Conservation (phyloP, 2,888 invertebrate genomes). For the Agrochola macilenta region DNA sequence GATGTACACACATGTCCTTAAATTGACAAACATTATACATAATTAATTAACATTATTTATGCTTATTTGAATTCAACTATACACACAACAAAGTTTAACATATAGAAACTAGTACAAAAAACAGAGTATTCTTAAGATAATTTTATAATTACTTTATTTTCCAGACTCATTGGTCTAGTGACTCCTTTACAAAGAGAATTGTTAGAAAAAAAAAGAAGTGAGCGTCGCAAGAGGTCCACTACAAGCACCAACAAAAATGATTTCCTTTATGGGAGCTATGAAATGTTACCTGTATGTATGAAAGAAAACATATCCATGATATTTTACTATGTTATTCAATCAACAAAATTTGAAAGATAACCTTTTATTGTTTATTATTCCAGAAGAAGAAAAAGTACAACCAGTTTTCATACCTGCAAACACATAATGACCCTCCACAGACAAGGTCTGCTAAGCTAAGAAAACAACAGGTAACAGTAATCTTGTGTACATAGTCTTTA, state of each 20-base stretch:
- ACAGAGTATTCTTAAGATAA: background rate
- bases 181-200: slow-evolving; percentile 83
- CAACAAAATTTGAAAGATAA: background rate
- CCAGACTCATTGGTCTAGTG: slow-evolving; percentile 84
- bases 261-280: slow-evolving; percentile 84
- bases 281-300: slow-evolving; percentile 83
- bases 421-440: slow-evolving; percentile 87
- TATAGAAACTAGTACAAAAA: background rate
- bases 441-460: slow-evolving; percentile 90
- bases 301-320: background rate
- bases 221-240: slow-evolving; percentile 84
- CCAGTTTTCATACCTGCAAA: slow-evolving; percentile 87
- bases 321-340: background rate
- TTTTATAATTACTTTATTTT: slow-evolving; percentile 52
- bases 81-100: background rate
- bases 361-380: slow-evolving; percentile 59
- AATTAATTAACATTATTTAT: background rate
- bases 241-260: slow-evolving; percentile 86
- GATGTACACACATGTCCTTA: background rate
- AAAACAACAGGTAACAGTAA: slow-evolving; percentile 88
- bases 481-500: background rate
- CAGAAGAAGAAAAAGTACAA: slow-evolving; percentile 88
- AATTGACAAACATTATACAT: background rate
- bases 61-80: background rate
- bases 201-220: slow-evolving; percentile 84